These are phyloP conservation scores for Vannuccia rotundouncinata DNA, from an alignment of 2,888 invertebrate species.

Conservation along the genomic window DNA sequence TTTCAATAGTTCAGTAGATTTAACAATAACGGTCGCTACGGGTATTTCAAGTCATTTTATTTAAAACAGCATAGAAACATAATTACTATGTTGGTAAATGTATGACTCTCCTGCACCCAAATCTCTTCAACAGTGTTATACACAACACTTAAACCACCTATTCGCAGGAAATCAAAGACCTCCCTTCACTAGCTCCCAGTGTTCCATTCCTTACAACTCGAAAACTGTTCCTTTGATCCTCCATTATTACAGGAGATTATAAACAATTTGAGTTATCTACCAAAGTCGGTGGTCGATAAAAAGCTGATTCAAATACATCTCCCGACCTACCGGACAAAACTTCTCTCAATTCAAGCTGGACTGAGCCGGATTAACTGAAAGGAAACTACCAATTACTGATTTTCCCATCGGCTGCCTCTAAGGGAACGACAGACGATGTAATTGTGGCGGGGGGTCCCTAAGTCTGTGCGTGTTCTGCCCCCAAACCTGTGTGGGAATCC, in stretches of 20 bases:
- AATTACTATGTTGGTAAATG: too few species aligned
- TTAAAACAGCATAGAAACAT: too few species aligned
- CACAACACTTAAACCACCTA: not conserved
- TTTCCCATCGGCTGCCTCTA: not conserved
- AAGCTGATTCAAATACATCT: not conserved
- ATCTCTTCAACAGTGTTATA: constrained; percentile 6
- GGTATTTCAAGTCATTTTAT: too few species aligned
- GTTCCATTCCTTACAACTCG: not conserved
- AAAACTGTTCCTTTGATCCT: not conserved
- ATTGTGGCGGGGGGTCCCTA: constrained; percentile 9
- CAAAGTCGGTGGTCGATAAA: not conserved
- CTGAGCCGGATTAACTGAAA: constrained; percentile 13
- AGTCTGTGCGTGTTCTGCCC: not conserved
- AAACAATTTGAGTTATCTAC: not conserved
- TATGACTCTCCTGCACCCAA: not conserved
- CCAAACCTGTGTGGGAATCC: not conserved
- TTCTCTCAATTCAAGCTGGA: not conserved
- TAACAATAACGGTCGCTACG: too few species aligned
- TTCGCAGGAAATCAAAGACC: not conserved
- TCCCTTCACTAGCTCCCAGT: not conserved
- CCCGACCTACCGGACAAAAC: too few species aligned
- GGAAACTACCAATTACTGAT: constrained; percentile 23
- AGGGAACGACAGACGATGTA: constrained; percentile 18
- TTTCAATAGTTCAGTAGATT: too few species aligned
- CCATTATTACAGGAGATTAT: not conserved